These are phyloP conservation scores for Anoplophora glabripennis DNA, from an alignment of 1,140 invertebrate species.

Conservation along the genomic window DNA sequence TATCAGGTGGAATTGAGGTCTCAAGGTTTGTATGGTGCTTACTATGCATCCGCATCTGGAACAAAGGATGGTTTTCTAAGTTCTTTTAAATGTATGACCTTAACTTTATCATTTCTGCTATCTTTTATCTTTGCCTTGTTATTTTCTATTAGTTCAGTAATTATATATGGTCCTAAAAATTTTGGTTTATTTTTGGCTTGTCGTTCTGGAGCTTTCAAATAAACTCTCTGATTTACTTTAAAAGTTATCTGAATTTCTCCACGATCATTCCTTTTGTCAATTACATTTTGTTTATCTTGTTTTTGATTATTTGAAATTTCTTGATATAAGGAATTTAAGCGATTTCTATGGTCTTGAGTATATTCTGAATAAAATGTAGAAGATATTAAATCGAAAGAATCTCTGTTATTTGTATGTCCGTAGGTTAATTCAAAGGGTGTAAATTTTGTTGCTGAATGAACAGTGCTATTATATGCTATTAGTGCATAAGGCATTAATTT, in stretches of 20 bases:
- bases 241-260: slow-evolving; percentile 1
- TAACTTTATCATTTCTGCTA: background rate
- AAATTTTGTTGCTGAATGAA: slow-evolving; percentile 29
- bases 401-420: slow-evolving; percentile 28
- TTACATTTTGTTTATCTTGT: slow-evolving; percentile 13
- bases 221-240: slow-evolving; percentile 15
- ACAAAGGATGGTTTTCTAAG: too few relatives aligned
- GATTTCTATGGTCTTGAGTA: slow-evolving; percentile 11
- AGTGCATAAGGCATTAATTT: slow-evolving; percentile 29
- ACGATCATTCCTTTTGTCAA: background rate
- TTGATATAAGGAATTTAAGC: slow-evolving; percentile 9
- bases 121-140: slow-evolving; percentile 15
- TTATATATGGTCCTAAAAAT: slow-evolving; percentile 10
- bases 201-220: background rate
- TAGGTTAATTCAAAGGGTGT: slow-evolving; percentile 25
- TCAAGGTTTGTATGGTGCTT: background rate
- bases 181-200: slow-evolving; percentile 16
- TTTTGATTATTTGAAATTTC: background rate
- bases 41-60: background rate
- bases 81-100: too few relatives aligned
- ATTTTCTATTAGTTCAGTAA: slow-evolving; percentile 10
- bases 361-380: slow-evolving; percentile 24
- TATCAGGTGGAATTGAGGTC: too few relatives aligned
- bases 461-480: slow-evolving; percentile 31
- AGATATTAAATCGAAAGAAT: slow-evolving; percentile 20